Evolutionary conservation across 2,888 invertebrate species (phyloP), one percentile per base, ranked within the genome.

Genomic region (Sarcophaga subvicina): DNA sequence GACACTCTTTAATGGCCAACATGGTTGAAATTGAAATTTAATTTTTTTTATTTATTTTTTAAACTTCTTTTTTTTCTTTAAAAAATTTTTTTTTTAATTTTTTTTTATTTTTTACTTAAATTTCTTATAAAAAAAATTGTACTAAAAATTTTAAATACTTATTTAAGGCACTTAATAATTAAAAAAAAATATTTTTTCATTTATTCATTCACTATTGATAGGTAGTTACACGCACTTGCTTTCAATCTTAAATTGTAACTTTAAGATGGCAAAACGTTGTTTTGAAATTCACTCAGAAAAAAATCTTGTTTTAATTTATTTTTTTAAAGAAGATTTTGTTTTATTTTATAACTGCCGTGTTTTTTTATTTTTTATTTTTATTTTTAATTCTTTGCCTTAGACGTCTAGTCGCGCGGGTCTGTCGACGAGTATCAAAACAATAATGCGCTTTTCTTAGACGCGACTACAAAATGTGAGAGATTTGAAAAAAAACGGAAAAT

Each of bases 1-100:
- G 87, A 79, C 92, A 92, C 90, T 92, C 92, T 91, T 92, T 92
- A 77, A 92, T 90, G 89, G 92, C 92, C 88, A 92, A 89, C 92
- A 92, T 92, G 8, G 2, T 37, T 1, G 37, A 37, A 37, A 59
- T 54, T 66, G 47, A 20, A 45, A 72, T 59, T 60, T 11, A 54
- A 69, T 69, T 59, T 78, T 45, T 27, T 77, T 67, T 71, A 49
- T 1, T 49, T 59, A 62, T 67, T 66, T 69, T 70, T 37, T 22
- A 60, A 25, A 27, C 25, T 59, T 45, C 45, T 72, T 12, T 20
- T 64, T 62, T 70, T 14, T 60, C 20, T 49, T 64, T 25, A 0
- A 60, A 47, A 17, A 20, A 11, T 17, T 62, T 75, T 63, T 54
- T 45, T 6, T 2, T 11, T 8, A 10, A 17, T n/a, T 27, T n/a